Evolutionary conservation across 2,797 vertebrate genomes (phyloP), one percentile per base, ranked within the genome.

Genomic region (Toxotes lorentzi): DNA sequence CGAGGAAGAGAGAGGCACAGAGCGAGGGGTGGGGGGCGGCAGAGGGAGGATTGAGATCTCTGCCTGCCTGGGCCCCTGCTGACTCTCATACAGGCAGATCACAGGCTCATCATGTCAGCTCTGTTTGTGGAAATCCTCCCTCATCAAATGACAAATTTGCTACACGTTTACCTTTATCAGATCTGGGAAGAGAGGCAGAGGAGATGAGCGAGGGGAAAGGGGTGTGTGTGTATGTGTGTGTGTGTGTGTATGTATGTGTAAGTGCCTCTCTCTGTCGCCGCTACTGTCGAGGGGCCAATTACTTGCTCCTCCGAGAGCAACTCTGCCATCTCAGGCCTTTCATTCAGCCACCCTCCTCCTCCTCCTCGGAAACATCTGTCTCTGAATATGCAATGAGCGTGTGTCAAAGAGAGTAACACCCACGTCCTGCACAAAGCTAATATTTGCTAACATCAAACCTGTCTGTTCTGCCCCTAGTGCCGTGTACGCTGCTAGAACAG

Each of bases 91-190:
- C 93, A 92, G 91, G 91, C 91, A 95, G 94, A 96, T 95, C 95
- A 96, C 95, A 96, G 95, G 91, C 94, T 95, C 94, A 93, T 95
- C 95, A 95, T 95, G 94, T 93, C 93, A 93, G 92, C 94, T 92
- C 93, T 95, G 94, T 95, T 95, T 96, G 95, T 93, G 91, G 93
- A 95, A 94, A 95, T 94, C 94, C 93, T 94, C 89, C 90, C 93
- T 95, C 94, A 96, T 95, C 95, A 96, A 95, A 95, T 92, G 91
- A 94, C 94, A 95, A 93, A 94, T 95, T 95, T 95, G 94, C 91
- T 94, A 93, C 95, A 95, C 94, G 94, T 96, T 96, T 96, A 96
- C 95, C 95, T 95, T 96, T 95, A 96, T 95, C 95, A 95, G 95
- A 96, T 96, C 93, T 93, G 92, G 86, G 89, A 86, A 83, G 90